Evolutionary conservation across 2,797 vertebrate genomes (phyloP).

Genomic region (Gallinago solitaria): DNA sequence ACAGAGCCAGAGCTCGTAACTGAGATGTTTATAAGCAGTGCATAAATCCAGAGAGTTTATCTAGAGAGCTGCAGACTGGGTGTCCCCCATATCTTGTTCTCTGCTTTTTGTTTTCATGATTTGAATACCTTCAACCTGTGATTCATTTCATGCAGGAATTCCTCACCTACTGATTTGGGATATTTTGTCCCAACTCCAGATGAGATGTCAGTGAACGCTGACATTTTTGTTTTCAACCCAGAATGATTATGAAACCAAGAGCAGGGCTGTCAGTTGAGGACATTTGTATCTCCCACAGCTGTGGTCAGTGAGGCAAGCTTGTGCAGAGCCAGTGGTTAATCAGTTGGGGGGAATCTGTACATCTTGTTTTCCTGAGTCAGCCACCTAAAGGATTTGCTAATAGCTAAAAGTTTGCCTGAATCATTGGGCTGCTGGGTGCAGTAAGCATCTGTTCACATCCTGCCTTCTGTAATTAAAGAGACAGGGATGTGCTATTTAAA

Average conservation of each 20-base stretch:
- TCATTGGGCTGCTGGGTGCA: neutral
- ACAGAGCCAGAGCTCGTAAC: neutral
- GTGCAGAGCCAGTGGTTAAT: slow-evolving; percentile 7
- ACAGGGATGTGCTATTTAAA: neutral
- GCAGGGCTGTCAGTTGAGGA: slow-evolving; percentile 1
- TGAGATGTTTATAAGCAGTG: neutral
- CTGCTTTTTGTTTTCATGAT: neutral
- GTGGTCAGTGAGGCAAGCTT: slow-evolving; percentile 42
- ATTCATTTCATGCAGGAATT: neutral
- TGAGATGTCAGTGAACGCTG: neutral
- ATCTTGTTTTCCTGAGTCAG: slow-evolving; percentile 50
- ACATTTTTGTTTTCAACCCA: neutral
- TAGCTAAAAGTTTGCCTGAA: slow-evolving; percentile 19
- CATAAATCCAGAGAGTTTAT: slow-evolving; percentile 17
- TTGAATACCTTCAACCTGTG: neutral
- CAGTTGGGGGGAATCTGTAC: neutral
- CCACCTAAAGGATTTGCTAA: slow-evolving; percentile 19
- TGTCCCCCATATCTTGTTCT: neutral
- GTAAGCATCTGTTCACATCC: slow-evolving; percentile 28
- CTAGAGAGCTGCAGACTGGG: neutral
- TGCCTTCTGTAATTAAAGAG: slow-evolving; percentile 29
- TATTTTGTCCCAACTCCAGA: slow-evolving; percentile 8
- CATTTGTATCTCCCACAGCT: neutral
- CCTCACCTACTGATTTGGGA: neutral
- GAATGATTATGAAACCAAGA: neutral